Base-by-base conservation (phyloP, 2,113 vertebrate genomes). In the Macquaria ambigua region DNA sequence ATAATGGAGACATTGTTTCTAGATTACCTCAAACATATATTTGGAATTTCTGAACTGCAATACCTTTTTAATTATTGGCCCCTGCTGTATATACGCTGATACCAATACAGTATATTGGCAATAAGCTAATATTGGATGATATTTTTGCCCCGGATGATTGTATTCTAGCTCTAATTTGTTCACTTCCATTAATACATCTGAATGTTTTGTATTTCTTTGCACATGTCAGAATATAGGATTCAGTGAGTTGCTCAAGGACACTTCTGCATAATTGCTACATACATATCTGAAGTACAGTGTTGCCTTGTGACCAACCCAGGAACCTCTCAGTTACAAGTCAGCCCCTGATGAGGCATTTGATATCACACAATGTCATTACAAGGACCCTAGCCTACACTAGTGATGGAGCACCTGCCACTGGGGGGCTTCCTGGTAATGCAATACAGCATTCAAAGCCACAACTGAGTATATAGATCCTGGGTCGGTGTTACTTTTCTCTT, bases 301-400 rank as follows among this genome's bases (percentile, higher is more conserved):
- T 46, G 72, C 79, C 62, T 61, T 18, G 11, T 71, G 84, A 81
- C 77, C 77, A 69, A 84, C 74, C 77, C 43, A 70, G 76, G 63
- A 85, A 52, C 52, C 71, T 90, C 86, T 93, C 89, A 41, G 61
- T 88, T 89, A 79, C 85, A 87, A 63, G 85, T 78, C 76, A 62
- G 81, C 46, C 11, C 68, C 87, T 85, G 74, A 83, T 89, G 77
- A 90, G 88, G 50, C 79, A 90, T 89, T 87, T 86, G 87, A 93
- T 93, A 88, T 90, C 87, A 79, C 84, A 75, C 89, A 92, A 91
- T 91, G 92, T 92, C 90, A 90, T 90, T 81, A 82, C 86, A 91
- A 93, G 92, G 91, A 87, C 88, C 82, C 81, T 11, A 21, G 77
- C 23, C 78, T 68, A 61, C 58, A 70, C 63, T 58, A 6, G 21